phyloP scores from a whole-genome alignment of 2,113 vertebrate genomes.

The Cacatua alba region DNA sequence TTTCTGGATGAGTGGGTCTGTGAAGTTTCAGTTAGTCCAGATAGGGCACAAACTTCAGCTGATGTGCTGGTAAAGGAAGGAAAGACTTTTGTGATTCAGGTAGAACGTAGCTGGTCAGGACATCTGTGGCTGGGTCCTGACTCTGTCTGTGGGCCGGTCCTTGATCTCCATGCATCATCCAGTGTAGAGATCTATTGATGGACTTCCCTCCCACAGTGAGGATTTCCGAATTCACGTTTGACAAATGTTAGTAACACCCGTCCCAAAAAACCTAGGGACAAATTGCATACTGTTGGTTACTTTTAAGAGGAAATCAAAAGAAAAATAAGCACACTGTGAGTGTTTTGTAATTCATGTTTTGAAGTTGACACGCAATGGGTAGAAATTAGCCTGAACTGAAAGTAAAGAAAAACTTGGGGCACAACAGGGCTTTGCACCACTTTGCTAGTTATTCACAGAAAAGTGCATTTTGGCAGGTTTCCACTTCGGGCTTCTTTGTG shows the following conservation, averaged over 20 bases:
- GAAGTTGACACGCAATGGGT: neutral
- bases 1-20: neutral
- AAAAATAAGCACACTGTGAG: neutral
- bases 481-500: neutral
- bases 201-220: neutral
- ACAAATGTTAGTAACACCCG: neutral
- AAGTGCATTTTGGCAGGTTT: neutral
- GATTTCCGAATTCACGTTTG: neutral
- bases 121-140: neutral
- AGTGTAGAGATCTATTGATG: neutral
- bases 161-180: neutral
- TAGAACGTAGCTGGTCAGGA: neutral
- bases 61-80: neutral
- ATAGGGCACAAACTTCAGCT: neutral
- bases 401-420: neutral
- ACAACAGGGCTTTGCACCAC: neutral
- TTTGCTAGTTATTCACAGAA: neutral
- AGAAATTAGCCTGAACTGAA: conserved; percentile 14
- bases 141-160: neutral
- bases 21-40: neutral
- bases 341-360: neutral
- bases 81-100: neutral
- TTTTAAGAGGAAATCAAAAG: neutral
- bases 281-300: neutral
- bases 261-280: neutral